A percentile compares a stretch with the other conserved stretches of the same genome.
These are phyloP conservation scores for Boulengeromyrus knoepffleri DNA, from an alignment of 2,113 vertebrate species.

Conservation along the genomic window DNA sequence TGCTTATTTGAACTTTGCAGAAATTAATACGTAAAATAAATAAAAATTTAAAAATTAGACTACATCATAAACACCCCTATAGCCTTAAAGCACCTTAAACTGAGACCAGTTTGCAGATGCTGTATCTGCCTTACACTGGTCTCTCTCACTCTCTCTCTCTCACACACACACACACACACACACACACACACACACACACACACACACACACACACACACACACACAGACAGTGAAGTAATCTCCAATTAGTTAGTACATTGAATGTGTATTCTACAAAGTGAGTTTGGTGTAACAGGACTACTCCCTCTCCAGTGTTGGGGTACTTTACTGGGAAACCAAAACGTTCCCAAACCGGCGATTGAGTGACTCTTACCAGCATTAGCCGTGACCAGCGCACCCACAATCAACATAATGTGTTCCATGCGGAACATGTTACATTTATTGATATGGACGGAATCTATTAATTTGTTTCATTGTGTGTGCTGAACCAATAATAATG, in stretches of 20 bases:
- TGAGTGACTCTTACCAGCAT: not conserved
- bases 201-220: no score
- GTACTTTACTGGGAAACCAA: not conserved
- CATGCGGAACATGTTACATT: not conserved
- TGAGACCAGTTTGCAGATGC: not conserved
- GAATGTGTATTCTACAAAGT: not conserved
- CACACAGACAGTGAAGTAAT: not conserved
- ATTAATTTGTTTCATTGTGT: not conserved
- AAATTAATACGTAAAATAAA: not conserved
- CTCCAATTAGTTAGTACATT: not conserved
- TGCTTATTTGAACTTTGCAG: not conserved
- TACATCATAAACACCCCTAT: not conserved
- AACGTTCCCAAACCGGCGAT: not conserved
- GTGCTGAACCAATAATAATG: not conserved
- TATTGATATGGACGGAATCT: not conserved
- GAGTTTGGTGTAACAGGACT: not conserved
- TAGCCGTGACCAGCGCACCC: not conserved
- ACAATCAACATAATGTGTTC: not conserved
- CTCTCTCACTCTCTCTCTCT: no score
- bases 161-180: no score
- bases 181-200: no score
- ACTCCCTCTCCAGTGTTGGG: not conserved
- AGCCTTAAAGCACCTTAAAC: not conserved
- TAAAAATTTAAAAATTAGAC: not conserved
- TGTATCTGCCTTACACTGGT: not conserved